Percentiles rank a stretch among this genome's conserved stretches.
phyloP scores from a whole-genome alignment of 2,797 vertebrate species.

The Sparidentex hasta region DNA sequence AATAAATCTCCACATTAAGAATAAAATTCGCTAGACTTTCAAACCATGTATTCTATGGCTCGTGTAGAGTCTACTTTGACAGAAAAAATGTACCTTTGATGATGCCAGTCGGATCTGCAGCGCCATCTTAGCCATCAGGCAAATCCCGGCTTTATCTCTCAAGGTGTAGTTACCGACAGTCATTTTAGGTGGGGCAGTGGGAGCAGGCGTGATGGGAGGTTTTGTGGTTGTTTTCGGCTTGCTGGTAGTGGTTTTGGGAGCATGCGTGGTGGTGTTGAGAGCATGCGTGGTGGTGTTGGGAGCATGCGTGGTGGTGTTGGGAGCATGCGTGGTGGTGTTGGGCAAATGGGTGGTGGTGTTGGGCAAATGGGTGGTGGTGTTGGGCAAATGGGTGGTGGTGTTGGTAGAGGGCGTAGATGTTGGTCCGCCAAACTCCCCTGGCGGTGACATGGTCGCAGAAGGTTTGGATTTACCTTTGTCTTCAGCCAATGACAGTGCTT shows the following conservation, averaged over 20 bases:
- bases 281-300: not conserved
- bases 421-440: constrained; percentile 33
- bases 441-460: constrained; percentile 42
- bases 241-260: not conserved
- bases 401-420: rapidly evolving
- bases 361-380: not conserved
- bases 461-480: not conserved
- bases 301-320: rapidly evolving
- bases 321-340: not conserved
- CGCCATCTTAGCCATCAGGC: constrained; percentile 66
- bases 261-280: not conserved
- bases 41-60: not conserved
- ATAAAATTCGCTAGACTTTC: not conserved
- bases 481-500: constrained; percentile 60
- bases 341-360: not conserved
- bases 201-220: not conserved
- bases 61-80: not conserved
- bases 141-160: not conserved
- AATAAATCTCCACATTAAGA: not conserved
- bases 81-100: constrained; percentile 60
- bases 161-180: constrained; percentile 72
- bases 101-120: constrained; percentile 72
- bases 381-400: not conserved
- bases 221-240: not conserved
- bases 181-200: constrained; percentile 62